Base-by-base conservation (phyloP, 2,113 vertebrate genomes). In the Halichoerus grypus region DNA sequence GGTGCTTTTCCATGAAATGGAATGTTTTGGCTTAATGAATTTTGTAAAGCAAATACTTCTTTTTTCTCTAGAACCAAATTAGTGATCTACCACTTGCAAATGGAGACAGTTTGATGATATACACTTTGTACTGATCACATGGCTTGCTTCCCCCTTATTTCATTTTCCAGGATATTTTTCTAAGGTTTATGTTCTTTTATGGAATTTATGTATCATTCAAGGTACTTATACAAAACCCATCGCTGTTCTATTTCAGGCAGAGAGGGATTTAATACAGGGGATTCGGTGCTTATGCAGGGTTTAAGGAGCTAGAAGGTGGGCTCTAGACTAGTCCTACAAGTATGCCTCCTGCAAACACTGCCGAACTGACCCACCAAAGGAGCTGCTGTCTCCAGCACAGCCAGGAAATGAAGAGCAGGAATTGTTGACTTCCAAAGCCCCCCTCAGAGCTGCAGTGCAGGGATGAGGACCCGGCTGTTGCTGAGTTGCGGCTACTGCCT, bases 31-130 rank as follows among this genome's bases (percentile, higher is more conserved):
- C 42, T n/a, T 77, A 55, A 46, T 31, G 26, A 72, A 51, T 81
- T 95, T 85, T 95, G n/a, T 81, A 59, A 96, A 69, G 95, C 71
- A 88, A 49, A 76, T 63, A 46, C n/a, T 82, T 55, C 22, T 51
- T 42, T 88, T 85, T 79, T 26, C 33, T 77, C 33, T 67, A 83
- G 53, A 59, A 46, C 69, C 39, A 72, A 84, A 67, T 26, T 46
- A 77, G 11, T 8, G 16, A 57, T 59, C 22, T 31, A 22, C 61
- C 46, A 28, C 22, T 88, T 67, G 33, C 36, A 57, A 83, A 55
- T 42, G 13, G 42, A 83, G 81, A 36, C 24, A 31, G 26, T 74
- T 26, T 24, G n/a, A 80, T 80, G 18, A 28, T 21, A 31, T 0
- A 7, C n/a, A 5, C 57, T 93, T 91, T 81, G 39, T 84, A 36